Evolutionary conservation across 1,140 invertebrate genomes (phyloP).

Genomic region (Anastrepha obliqua): DNA sequence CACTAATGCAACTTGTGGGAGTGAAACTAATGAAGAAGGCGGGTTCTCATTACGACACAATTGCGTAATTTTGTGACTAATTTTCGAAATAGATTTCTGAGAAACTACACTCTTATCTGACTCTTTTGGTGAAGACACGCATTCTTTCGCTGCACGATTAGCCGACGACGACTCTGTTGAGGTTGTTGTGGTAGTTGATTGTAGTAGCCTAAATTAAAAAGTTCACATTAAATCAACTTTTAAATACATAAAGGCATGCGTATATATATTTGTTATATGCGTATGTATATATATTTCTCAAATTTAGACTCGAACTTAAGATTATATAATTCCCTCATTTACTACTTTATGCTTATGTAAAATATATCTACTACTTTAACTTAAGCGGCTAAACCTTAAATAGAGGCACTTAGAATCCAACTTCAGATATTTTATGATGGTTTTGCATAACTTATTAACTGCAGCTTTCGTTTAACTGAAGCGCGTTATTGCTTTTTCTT

Average conservation of each 20-base stretch:
- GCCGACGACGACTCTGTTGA: neutral
- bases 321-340: too few relatives aligned
- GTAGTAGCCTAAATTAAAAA: constrained; percentile 17
- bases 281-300: too few relatives aligned
- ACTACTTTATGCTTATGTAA: too few relatives aligned
- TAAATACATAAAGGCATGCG: too few relatives aligned
- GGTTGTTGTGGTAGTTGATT: constrained; percentile 35
- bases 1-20: neutral
- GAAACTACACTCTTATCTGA: neutral
- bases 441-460: neutral
- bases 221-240: neutral
- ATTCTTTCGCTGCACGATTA: constrained; percentile 50
- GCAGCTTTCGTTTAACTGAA: too few relatives aligned
- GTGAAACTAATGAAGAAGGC: neutral
- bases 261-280: too few relatives aligned
- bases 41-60: neutral
- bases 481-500: too few relatives aligned
- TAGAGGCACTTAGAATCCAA: too few relatives aligned
- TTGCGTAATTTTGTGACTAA: neutral
- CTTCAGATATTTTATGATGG: neutral
- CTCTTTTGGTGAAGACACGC: neutral
- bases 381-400: too few relatives aligned
- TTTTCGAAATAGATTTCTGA: neutral
- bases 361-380: too few relatives aligned
- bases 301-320: too few relatives aligned